Conservation (phyloP, 2,888 invertebrate species). For the Caenorhabditis sp. region DNA sequence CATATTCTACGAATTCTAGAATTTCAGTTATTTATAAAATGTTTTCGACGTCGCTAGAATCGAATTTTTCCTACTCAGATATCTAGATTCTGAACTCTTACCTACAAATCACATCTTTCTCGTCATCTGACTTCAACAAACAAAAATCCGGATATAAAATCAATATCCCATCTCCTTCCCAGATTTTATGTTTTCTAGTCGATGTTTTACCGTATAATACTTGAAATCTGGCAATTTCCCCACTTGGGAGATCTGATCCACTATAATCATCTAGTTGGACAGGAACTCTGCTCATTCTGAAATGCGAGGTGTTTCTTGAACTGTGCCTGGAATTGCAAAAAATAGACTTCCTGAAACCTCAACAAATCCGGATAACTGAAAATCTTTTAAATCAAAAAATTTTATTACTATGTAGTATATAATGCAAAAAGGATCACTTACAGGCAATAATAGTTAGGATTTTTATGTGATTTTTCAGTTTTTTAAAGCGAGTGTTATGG, state of each 20-base stretch:
- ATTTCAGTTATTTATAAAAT: no score
- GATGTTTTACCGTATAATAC: constrained; percentile 56
- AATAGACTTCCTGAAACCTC: background rate
- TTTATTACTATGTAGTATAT: background rate
- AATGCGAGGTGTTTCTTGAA: no score
- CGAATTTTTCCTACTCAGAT: background rate
- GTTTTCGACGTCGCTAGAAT: no score
- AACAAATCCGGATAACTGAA: background rate
- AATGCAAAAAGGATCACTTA: background rate
- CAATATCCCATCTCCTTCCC: constrained; percentile 58
- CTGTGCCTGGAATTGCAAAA: no score
- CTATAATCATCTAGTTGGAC: constrained; percentile 5
- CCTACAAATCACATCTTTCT: constrained; percentile 37
- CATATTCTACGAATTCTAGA: no score
- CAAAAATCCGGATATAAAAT: constrained; percentile 33
- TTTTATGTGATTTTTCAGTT: background rate
- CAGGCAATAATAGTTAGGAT: background rate
- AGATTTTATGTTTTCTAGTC: constrained; percentile 59
- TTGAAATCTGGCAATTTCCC: constrained; percentile 46
- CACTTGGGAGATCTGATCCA: constrained; percentile 12
- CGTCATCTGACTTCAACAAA: constrained; percentile 42
- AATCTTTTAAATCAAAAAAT: background rate
- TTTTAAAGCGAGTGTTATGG: background rate
- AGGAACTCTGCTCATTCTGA: background rate
- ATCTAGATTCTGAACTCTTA: background rate